Conservation (phyloP, 2,888 invertebrate species). For the Amiota mariae region DNA sequence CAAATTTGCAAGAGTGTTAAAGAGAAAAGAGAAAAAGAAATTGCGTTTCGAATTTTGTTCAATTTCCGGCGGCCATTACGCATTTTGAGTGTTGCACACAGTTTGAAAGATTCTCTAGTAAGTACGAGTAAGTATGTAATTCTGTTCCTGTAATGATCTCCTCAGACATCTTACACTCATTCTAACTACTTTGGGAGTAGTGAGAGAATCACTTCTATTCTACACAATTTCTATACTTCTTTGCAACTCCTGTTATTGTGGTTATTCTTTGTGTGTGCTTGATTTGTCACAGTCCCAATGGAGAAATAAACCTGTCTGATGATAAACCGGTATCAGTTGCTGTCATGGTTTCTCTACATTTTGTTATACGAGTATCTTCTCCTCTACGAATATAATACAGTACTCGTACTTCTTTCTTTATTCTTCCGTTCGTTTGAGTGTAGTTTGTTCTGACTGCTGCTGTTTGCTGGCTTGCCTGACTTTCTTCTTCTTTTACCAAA, state of each 20-base stretch:
- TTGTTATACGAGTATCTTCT: slow-evolving; percentile 50
- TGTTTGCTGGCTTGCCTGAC: not conserved
- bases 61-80: slow-evolving; percentile 64
- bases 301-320: slow-evolving; percentile 62
- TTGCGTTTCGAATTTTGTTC: slow-evolving; percentile 45
- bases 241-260: not conserved
- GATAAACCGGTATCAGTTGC: slow-evolving; percentile 59
- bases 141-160: no score
- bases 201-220: not conserved
- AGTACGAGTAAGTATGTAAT: no score
- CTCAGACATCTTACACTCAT: no score
- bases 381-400: slow-evolving; percentile 25
- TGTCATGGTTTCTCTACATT: slow-evolving; percentile 10
- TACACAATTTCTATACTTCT: slow-evolving; percentile 29
- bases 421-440: not conserved
- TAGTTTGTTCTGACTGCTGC: not conserved
- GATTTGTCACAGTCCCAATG: slow-evolving; percentile 65
- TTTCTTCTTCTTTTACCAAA: slow-evolving; percentile 15
- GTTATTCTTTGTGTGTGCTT: slow-evolving; percentile 55
- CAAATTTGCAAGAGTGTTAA: slow-evolving; percentile 41
- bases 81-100: slow-evolving; percentile 32
- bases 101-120: slow-evolving; percentile 26
- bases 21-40: slow-evolving; percentile 28
- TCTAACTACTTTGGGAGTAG: no score
- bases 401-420: not conserved